phyloP scores from a whole-genome alignment of 2,113 vertebrate genomes.

The Nettapus auritus region DNA sequence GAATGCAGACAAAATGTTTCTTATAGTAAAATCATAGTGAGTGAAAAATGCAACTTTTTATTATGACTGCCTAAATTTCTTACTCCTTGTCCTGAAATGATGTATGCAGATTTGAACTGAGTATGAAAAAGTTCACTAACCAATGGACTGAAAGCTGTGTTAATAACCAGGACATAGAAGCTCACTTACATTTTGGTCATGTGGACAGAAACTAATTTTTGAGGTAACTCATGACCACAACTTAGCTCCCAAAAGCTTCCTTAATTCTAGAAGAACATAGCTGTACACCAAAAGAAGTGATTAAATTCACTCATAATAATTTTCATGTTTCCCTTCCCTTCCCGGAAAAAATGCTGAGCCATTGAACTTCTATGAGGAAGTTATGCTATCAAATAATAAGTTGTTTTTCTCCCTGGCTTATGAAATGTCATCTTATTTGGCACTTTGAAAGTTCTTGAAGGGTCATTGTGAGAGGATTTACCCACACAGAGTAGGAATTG shows the following conservation, averaged over 20 bases:
- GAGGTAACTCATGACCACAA: background rate
- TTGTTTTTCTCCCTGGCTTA: background rate
- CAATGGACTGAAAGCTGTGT: background rate
- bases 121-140: background rate
- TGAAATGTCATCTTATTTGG: accelerated
- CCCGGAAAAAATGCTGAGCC: too few relatives aligned
- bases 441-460: background rate
- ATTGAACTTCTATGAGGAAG: background rate
- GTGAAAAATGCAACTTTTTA: background rate
- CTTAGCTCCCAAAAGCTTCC: background rate
- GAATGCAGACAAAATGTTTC: background rate
- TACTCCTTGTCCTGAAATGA: background rate
- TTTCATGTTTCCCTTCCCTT: background rate
- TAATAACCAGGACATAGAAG: background rate
- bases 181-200: background rate
- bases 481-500: accelerated
- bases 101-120: background rate
- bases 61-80: background rate
- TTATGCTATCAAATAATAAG: background rate
- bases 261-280: background rate
- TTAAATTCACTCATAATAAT: background rate
- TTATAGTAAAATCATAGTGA: background rate
- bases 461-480: background rate
- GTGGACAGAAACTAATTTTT: background rate
- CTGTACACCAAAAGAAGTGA: background rate